A percentile compares a stretch with the other conserved stretches of the same genome.
Conservation (phyloP, 2,113 vertebrate genomes). For the Hyla sarda region DNA sequence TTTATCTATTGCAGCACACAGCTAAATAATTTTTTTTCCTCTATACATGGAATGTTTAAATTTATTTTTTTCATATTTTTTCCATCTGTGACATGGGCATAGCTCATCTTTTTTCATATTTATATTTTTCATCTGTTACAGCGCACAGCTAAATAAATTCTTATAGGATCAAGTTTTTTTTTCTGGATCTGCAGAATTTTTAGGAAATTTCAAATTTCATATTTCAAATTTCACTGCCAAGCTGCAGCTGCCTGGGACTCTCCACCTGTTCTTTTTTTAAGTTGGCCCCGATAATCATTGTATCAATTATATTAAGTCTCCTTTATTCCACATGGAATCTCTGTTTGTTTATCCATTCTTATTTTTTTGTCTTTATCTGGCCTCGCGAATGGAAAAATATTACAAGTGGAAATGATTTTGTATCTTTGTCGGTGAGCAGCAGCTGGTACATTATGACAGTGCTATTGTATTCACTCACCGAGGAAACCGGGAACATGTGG, state of each 20-base stretch:
- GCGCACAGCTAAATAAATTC: neutral
- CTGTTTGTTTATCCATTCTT: neutral
- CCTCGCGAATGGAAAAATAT: neutral
- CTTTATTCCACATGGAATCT: neutral
- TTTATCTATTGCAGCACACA: no score
- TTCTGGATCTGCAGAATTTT: neutral
- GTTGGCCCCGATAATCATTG: neutral
- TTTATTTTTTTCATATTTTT: no score
- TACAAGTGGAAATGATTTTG: neutral
- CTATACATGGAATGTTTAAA: no score
- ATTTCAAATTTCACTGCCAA: no score
- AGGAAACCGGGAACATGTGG: neutral
- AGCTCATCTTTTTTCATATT: no score
- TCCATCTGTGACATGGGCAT: no score
- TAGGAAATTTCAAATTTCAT: neutral
- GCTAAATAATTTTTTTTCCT: no score
- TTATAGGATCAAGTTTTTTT: neutral
- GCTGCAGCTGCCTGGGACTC: neutral
- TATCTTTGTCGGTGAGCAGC: neutral
- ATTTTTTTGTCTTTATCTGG: neutral
- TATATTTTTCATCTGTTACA: no score
- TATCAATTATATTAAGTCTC: no score
- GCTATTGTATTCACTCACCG: neutral
- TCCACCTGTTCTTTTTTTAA: neutral
- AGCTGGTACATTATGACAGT: conserved; percentile 1